Evolutionary conservation across 1,140 invertebrate species (phyloP), one percentile per base, ranked within the genome.

Genomic region (Helicoverpa zea): DNA sequence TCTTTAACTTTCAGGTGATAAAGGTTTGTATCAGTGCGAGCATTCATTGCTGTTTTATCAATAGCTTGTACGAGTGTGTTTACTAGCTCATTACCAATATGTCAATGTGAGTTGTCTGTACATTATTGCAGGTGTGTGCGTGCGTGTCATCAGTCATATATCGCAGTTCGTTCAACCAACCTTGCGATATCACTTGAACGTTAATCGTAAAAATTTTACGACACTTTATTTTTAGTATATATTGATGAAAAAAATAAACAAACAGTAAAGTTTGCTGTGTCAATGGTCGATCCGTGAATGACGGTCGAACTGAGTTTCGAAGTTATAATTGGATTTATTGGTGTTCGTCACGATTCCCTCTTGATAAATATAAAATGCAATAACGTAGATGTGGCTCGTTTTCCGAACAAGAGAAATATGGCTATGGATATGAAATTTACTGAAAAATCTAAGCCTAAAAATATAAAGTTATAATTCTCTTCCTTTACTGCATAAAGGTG

Each of bases 81-180:
- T 78, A 68, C 54, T 73, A 61, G 58, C 13, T 13, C 11, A 61
- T 61, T 29, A 13, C 16, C 11, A 61, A 61, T 61, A 30, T 56
- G 14, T 16, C n/a, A 51, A 43, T 49, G 49, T 68, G 16, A 23
- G n/a, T 18, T 47, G 14, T 56, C 3, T 30, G 0, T 12, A 43
- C 35, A 43, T 29, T 3, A 13, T 29, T 7, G 13, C 61, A 76
- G 64, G 63, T 83, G 75, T 66, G 77, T 70, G 74, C 73, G 77
- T 77, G 23, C 54, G 13, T 77, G 56, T 70, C 76, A 81, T 68
- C 68, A 29, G 63, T 64, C 43, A 64, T 47, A 14, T 70, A 70
- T 43, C 63, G 49, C 51, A 85, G 87, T 83, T 86, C 85, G 35
- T 89, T 89, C 81, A 86, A 83, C 87, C 79, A 87, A 83, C 87